Evolutionary conservation across 2,888 invertebrate species (phyloP), one percentile per base, ranked within the genome.

Genomic region (Deilephila elpenor): DNA sequence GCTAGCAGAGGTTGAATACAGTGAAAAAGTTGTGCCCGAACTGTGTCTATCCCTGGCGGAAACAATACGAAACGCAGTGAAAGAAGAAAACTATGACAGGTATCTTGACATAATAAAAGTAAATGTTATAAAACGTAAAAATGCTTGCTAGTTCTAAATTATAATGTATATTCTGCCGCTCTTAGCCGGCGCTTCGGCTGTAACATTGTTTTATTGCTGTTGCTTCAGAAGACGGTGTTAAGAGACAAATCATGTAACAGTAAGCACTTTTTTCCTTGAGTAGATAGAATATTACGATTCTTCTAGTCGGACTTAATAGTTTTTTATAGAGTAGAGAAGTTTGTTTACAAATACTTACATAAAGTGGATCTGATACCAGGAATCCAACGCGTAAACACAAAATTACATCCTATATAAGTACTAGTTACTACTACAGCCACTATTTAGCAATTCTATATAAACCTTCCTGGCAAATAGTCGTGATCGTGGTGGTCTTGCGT

Each of bases 41-140:
- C 89, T 95, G 72, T 94, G 96, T 75, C 93, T 96, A 7, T 95
- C 89, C 79, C 93, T 96, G 75, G 95, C 96, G 0, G 94, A 95
- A 76, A 95, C 95, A 67, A 96, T 97, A 76, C 95, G 96, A 53
- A 91, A 92, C 51, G 94, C 95, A 76, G 93, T 97, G 20, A 96
- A 96, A 87, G 96, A 95, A 85, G 94, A 96, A 84, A 95, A 96
- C 76, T 97, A 95, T 87, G 96, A 97, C 87, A 96, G 97, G 97
- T 94, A 70, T 20, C 44, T 14, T 67, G 53, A 70, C 59, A 20
- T 34, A 53, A 19, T 34, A 51, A 17, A 37, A 74, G 73, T 74
- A 70, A 19, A 44, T 8, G 20, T 20, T 20, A 8, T 7, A 25
- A 56, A 32, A 34, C 51, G 56, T 71, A 71, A 51, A 59, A 17